phyloP scores from a whole-genome alignment of 1,140 invertebrate genomes.

The Trachymyrmex cornetzi region DNA sequence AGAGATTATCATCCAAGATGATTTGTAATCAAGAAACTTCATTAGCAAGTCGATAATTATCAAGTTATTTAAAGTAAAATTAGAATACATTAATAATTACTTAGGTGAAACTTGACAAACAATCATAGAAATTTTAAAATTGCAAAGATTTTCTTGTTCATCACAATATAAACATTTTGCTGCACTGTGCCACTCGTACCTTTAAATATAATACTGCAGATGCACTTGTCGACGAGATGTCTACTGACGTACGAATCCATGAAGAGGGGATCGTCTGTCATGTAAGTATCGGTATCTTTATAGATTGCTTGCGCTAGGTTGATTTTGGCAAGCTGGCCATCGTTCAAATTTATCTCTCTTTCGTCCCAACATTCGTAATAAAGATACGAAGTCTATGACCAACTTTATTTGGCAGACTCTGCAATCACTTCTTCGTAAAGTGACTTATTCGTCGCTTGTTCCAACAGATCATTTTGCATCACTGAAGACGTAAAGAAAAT shows the following conservation, averaged over 20 bases:
- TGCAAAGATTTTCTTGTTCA: neutral
- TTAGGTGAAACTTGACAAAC: neutral
- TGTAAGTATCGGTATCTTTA: constrained; percentile 92
- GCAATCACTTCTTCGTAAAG: constrained; percentile 91
- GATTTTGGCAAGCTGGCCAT: constrained; percentile 89
- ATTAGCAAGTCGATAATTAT: neutral
- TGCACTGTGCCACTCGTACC: neutral
- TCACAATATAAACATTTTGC: neutral
- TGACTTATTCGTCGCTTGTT: constrained; percentile 92
- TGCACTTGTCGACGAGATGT: constrained; percentile 90
- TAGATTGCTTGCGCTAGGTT: constrained; percentile 95
- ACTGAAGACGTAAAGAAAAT: constrained; percentile 91
- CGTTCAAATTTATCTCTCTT: constrained; percentile 90
- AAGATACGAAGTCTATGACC: constrained; percentile 90
- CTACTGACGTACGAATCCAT: constrained; percentile 91
- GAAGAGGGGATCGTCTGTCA: constrained; percentile 94
- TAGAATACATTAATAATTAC: neutral
- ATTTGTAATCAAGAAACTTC: neutral
- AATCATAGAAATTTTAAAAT: neutral
- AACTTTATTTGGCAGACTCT: constrained; percentile 91
- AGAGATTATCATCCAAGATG: neutral
- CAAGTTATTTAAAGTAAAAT: neutral
- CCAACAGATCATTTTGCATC: constrained; percentile 86
- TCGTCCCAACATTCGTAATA: constrained; percentile 93
- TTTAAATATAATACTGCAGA: constrained; percentile 88